Base-by-base conservation (phyloP, 2,888 invertebrate species). In the Pollenia amentaria region DNA sequence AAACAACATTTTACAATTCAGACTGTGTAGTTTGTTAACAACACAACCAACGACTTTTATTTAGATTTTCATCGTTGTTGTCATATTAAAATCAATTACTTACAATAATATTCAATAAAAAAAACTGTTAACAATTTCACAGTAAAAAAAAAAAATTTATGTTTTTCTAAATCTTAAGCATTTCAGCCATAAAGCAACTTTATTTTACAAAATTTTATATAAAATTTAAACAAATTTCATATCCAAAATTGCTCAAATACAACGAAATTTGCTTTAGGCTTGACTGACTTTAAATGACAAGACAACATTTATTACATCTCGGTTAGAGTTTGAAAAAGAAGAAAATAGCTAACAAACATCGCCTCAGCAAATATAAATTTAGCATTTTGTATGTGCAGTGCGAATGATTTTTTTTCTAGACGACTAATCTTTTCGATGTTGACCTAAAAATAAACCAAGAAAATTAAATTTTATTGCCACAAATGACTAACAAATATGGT, bases 361-460 rank as follows among this genome's bases (percentile, higher is more conserved):
- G 18, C 42, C 11, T 10, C 62, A 62, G 10, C 60, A 40, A n/a
- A 9, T 42, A 65, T 1, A 65, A 3, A 65, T 14, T 46, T n/a
- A n/a, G n/a, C n/a, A n/a, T n/a, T n/a, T n/a, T n/a, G n/a, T n/a
- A n/a, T n/a, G n/a, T n/a, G n/a, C n/a, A n/a, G n/a, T 64, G 14
- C 29, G 29, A 21, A 18, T 70, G 18, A 29, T 29, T 29, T 29
- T 29, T 29, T 55, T 16, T 55, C 38, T 57, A 16, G 29, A 46
- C 55, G 46, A 57, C 29, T 38, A 46, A 67, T 67, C 67, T 46
- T 67, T 70, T 67, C 10, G 29, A 67, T 72, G 80, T 55, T 80
- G 80, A 80, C 80, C 80, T 55, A 80, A 80, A 79, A 79, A 81
- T 48, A 73, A 81, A 48, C 55, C 51, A 72, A 64, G 60, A 80